Evolutionary conservation across 2,797 vertebrate genomes (phyloP).

Genomic region (Coendou prehensilis): DNA sequence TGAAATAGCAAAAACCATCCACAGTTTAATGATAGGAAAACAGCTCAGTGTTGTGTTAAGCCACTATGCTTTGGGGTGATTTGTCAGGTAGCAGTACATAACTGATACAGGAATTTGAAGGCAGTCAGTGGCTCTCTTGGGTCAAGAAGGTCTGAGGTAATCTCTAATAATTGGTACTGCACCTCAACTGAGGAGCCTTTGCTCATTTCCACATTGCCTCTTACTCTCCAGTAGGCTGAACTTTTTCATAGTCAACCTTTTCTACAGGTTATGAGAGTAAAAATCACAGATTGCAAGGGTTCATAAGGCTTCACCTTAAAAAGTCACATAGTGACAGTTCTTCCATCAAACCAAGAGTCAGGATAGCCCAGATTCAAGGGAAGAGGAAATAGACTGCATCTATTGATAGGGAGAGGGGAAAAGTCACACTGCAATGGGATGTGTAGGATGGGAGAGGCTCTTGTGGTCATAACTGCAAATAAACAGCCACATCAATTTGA

Average conservation of each 20-base stretch:
- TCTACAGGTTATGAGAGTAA: background rate
- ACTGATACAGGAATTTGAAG: background rate
- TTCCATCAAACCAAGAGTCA: background rate
- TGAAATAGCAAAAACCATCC: background rate
- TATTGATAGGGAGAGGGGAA: background rate
- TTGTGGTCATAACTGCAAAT: background rate
- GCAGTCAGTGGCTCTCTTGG: background rate
- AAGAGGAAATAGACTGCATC: background rate
- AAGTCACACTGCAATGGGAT: background rate
- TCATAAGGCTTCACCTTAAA: background rate
- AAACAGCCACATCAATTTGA: background rate
- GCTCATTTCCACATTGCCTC: background rate
- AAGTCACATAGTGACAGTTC: background rate
- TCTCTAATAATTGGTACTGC: background rate
- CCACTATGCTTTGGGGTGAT: background rate
- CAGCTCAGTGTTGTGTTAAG: background rate
- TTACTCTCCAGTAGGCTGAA: background rate
- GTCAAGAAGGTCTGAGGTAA: background rate
- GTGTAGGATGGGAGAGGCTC: background rate
- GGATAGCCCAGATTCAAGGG: background rate
- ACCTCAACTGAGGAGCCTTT: background rate
- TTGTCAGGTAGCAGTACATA: background rate
- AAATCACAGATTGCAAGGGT: background rate
- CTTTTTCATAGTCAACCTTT: background rate
- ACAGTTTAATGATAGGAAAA: background rate